Conservation (phyloP, 2,888 invertebrate species). For the Arrhopalites spinosus region DNA sequence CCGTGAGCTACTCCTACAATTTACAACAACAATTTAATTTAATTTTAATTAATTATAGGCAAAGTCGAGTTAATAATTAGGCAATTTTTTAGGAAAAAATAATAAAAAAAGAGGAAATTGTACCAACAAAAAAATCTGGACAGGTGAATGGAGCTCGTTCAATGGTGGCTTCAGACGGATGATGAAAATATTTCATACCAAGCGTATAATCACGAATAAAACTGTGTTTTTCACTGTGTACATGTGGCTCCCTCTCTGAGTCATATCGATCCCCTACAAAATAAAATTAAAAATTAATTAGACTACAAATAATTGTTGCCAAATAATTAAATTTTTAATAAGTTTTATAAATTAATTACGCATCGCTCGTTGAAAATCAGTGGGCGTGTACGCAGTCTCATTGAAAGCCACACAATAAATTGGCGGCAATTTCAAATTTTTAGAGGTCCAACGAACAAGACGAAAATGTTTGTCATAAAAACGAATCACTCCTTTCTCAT, state of each 20-base stretch:
- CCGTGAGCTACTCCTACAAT: constrained; percentile 46
- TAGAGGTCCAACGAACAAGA: constrained; percentile 49
- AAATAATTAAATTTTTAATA: constrained; percentile 2
- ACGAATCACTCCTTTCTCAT: constrained; percentile 48
- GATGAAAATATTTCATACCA: constrained; percentile 45
- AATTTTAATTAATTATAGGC: background rate
- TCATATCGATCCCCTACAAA: constrained; percentile 36
- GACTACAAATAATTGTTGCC: background rate
- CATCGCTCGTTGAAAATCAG: constrained; percentile 45
- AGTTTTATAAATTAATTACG: constrained; percentile 32
- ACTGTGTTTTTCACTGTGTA: constrained; percentile 39
- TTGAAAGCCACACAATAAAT: constrained; percentile 48
- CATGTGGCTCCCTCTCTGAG: constrained; percentile 20
- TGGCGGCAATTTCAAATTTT: constrained; percentile 36
- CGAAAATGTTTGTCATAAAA: constrained; percentile 53
- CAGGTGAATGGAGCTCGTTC: constrained; percentile 39
- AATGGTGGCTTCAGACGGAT: constrained; percentile 49
- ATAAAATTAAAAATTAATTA: too few relatives aligned
- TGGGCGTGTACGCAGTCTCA: constrained; percentile 35
- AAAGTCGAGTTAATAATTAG: too few relatives aligned
- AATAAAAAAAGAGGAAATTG: background rate
- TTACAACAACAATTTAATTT: background rate
- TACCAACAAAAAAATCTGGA: constrained; percentile 48
- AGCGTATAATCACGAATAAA: constrained; percentile 48
- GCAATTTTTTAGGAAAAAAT: background rate